phyloP scores from a whole-genome alignment of 2,888 invertebrate species.

The Bembecia ichneumoniformis region DNA sequence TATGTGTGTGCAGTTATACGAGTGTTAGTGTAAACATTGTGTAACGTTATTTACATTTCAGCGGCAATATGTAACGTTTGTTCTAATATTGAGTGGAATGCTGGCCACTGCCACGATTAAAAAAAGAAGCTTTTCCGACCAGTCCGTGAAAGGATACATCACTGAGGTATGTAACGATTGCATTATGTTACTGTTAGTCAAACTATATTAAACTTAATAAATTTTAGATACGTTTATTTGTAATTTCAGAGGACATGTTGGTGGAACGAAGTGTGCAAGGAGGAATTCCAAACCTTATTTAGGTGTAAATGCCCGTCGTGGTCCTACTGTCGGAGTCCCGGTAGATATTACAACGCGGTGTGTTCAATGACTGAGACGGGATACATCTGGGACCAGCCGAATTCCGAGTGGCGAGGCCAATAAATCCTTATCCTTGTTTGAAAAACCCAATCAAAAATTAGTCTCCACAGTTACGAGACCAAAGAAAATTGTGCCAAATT shows the following conservation, averaged over 20 bases:
- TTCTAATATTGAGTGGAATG: constrained; percentile 47
- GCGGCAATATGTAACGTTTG: constrained; percentile 48
- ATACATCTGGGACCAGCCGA: constrained; percentile 90
- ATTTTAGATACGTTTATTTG: not conserved
- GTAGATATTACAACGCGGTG: constrained; percentile 90
- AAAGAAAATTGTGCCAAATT: constrained; percentile 31
- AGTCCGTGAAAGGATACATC: constrained; percentile 84
- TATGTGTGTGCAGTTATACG: constrained; percentile 13
- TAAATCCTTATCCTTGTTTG: constrained; percentile 12
- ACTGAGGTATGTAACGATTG: constrained; percentile 79
- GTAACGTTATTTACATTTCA: constrained; percentile 26
- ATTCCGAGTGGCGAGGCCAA: constrained; percentile 59
- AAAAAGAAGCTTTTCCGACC: constrained; percentile 84
- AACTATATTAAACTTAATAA: not conserved
- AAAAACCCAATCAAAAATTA: not conserved
- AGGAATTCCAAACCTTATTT: constrained; percentile 89
- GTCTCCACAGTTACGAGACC: not conserved
- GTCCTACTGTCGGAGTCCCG: constrained; percentile 90
- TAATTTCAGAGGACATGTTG: constrained; percentile 85
- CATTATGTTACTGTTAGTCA: not conserved
- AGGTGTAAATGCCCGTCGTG: constrained; percentile 90
- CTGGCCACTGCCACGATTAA: constrained; percentile 48
- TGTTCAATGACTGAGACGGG: constrained; percentile 93
- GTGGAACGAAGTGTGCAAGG: constrained; percentile 95
- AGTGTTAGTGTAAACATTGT: constrained; percentile 21